A percentile compares a stretch with the other conserved stretches of the same genome.
Conservation (phyloP, 2,888 invertebrate genomes). For the Hirtodrosophila duncani region DNA sequence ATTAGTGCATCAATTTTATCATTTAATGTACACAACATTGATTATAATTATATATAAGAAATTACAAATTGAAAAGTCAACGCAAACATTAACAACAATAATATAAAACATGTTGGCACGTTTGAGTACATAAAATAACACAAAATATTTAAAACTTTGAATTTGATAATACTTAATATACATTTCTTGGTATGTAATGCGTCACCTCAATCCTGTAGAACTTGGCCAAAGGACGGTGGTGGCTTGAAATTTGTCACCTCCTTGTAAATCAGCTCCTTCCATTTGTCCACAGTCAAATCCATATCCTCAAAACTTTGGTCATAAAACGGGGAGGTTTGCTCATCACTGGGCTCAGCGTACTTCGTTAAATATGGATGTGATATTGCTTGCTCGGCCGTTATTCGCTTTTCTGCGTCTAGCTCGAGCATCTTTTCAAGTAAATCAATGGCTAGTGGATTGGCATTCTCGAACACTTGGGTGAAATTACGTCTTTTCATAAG, state of each 20-base stretch:
- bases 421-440: constrained; percentile 97
- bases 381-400: constrained; percentile 83
- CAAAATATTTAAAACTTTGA: constrained; percentile 5
- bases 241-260: constrained; percentile 90
- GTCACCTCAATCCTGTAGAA: constrained; percentile 39
- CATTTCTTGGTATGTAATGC: background rate
- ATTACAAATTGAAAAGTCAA: too few species aligned
- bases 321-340: constrained; percentile 92
- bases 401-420: constrained; percentile 94
- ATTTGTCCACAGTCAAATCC: constrained; percentile 93
- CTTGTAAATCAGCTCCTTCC: constrained; percentile 88
- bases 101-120: too few species aligned
- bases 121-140: too few species aligned
- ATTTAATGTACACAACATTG: too few species aligned
- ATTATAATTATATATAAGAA: too few species aligned
- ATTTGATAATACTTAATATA: constrained; percentile 14
- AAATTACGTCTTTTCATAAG: constrained; percentile 91
- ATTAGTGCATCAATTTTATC: too few species aligned
- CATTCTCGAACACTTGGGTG: constrained; percentile 92
- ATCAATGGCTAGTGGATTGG: constrained; percentile 95
- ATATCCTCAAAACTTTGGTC: constrained; percentile 98
- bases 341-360: constrained; percentile 98
- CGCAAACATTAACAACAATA: too few species aligned
- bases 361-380: constrained; percentile 84
- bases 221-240: constrained; percentile 77